These are phyloP conservation scores for Otus sunia DNA, from an alignment of 2,113 vertebrate species.

Conservation along the genomic window DNA sequence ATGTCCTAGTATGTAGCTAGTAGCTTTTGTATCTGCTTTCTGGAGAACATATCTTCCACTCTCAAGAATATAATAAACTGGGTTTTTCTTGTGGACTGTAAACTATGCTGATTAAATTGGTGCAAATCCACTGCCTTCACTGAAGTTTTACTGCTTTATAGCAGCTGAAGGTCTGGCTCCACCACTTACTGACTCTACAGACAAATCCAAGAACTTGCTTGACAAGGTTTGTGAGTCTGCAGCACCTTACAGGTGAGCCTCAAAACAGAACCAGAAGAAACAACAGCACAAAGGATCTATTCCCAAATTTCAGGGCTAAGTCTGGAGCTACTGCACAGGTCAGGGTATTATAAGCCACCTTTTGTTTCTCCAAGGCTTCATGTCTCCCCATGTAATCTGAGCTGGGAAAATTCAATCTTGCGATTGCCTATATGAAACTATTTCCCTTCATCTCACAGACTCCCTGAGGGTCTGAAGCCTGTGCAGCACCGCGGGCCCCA, in stretches of 20 bases:
- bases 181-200: background rate
- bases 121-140: background rate
- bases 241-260: background rate
- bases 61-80: background rate
- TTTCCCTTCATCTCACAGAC: background rate
- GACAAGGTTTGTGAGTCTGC: background rate
- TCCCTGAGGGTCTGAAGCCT: background rate
- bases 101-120: background rate
- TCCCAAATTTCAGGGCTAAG: background rate
- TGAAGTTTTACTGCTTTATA: background rate
- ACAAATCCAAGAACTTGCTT: background rate
- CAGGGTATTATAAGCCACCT: background rate
- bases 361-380: background rate
- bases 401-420: background rate
- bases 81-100: background rate
- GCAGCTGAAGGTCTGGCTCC: background rate
- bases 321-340: background rate
- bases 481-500: rapidly evolving
- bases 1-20: background rate
- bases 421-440: rapidly evolving
- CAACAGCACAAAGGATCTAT: background rate
- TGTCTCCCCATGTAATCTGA: background rate
- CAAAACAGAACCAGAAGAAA: background rate
- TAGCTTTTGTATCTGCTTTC: background rate
- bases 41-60: background rate